These are phyloP conservation scores for Phocoena sinus DNA, from an alignment of 2,113 vertebrate species.

Conservation along the genomic window DNA sequence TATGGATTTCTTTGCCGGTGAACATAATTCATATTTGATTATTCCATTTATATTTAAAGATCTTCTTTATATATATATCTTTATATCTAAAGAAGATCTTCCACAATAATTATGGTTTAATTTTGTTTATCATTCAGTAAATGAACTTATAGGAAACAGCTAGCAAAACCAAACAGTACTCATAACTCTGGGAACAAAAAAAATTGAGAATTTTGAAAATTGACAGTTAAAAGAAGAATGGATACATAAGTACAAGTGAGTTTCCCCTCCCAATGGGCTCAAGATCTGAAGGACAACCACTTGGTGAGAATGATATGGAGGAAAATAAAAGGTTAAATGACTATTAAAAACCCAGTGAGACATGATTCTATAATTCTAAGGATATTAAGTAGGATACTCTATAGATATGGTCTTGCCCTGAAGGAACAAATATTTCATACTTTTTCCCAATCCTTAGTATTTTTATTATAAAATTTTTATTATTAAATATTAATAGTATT, in stretches of 20 bases:
- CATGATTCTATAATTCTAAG: background rate
- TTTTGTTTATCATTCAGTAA: background rate
- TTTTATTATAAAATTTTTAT: background rate
- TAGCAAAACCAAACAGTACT: background rate
- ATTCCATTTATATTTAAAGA: background rate
- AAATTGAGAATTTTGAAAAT: background rate
- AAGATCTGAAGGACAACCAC: background rate
- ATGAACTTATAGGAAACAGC: background rate
- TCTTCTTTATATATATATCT: background rate
- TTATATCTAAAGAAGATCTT: background rate
- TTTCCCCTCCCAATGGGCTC: background rate
- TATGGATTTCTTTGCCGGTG: background rate
- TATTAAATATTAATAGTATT: background rate
- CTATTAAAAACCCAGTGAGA: background rate
- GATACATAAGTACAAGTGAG: background rate
- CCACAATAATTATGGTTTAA: background rate
- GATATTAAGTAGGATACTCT: background rate
- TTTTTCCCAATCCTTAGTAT: background rate
- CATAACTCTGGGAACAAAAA: background rate
- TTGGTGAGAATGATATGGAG: background rate
- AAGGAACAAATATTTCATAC: background rate
- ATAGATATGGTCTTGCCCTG: background rate
- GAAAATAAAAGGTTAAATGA: background rate
- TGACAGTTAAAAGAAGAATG: background rate
- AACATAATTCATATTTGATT: background rate